These are phyloP conservation scores for Mythimna pallens DNA, from an alignment of 2,888 invertebrate genomes.

Conservation along the genomic window DNA sequence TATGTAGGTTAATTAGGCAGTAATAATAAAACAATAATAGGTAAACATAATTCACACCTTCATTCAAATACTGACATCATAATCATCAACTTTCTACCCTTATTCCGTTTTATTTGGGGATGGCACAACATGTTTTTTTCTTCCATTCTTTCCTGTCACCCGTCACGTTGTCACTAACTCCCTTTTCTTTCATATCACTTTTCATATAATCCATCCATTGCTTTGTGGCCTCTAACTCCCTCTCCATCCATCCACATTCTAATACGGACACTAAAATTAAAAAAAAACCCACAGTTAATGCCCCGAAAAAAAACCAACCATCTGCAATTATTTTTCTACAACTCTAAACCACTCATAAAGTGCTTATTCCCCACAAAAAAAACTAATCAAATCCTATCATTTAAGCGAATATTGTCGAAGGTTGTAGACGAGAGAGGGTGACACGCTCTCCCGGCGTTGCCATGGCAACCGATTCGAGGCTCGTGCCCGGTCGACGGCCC, in stretches of 20 bases:
- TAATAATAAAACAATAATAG: neutral
- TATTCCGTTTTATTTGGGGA: too few species aligned
- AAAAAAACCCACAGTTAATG: neutral
- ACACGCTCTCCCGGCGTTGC: slow-evolving; percentile 61
- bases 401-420: slow-evolving; percentile 53
- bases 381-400: slow-evolving; percentile 51
- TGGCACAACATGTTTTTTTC: too few species aligned
- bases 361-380: slow-evolving; percentile 16
- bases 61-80: too few species aligned
- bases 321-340: neutral
- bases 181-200: too few species aligned
- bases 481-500: slow-evolving; percentile 60
- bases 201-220: too few species aligned
- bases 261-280: neutral
- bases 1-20: neutral
- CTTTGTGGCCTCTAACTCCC: too few species aligned
- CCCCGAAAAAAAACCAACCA: neutral
- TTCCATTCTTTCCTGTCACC: too few species aligned
- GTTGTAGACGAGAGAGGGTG: slow-evolving; percentile 50
- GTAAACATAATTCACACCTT: neutral
- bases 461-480: slow-evolving; percentile 55
- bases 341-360: slow-evolving; percentile 11
- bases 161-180: too few species aligned
- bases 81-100: too few species aligned
- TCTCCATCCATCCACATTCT: too few species aligned